Percentiles rank a stretch among this genome's conserved stretches.
phyloP scores from a whole-genome alignment of 2,113 vertebrate genomes.

The Sakesphorus luctuosus region DNA sequence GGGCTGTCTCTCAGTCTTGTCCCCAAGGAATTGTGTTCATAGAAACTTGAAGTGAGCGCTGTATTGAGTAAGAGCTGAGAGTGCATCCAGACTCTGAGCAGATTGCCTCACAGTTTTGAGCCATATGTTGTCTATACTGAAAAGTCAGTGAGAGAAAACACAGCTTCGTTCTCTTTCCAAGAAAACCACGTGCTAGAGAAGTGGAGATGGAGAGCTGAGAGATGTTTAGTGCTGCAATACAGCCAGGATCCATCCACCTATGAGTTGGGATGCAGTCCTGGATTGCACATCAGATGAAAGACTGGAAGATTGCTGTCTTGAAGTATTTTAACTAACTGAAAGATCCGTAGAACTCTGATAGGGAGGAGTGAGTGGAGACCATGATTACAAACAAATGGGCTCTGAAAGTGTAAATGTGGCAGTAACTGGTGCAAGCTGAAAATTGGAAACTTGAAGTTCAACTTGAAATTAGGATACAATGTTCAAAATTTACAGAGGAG shows the following conservation, averaged over 20 bases:
- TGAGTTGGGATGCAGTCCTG: neutral
- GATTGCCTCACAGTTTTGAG: slow-evolving; percentile 54
- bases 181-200: neutral
- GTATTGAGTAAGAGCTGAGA: slow-evolving; percentile 5
- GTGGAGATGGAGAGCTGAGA: neutral
- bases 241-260: accelerated
- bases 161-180: slow-evolving; percentile 42
- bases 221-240: neutral
- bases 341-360: neutral
- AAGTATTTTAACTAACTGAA: neutral
- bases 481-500: neutral
- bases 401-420: neutral
- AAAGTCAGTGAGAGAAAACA: slow-evolving; percentile 36
- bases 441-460: neutral
- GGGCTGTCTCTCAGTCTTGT: neutral
- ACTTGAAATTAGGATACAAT: neutral
- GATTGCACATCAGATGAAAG: neutral
- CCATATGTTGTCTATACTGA: slow-evolving; percentile 64
- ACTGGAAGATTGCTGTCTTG: neutral
- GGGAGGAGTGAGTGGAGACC: neutral
- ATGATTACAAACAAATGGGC: neutral
- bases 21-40: neutral
- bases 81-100: slow-evolving; percentile 39
- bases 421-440: neutral
- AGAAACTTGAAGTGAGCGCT: neutral